Evolutionary conservation across 23 tunicate species (phyloP).

Genomic region (Styela clava): DNA sequence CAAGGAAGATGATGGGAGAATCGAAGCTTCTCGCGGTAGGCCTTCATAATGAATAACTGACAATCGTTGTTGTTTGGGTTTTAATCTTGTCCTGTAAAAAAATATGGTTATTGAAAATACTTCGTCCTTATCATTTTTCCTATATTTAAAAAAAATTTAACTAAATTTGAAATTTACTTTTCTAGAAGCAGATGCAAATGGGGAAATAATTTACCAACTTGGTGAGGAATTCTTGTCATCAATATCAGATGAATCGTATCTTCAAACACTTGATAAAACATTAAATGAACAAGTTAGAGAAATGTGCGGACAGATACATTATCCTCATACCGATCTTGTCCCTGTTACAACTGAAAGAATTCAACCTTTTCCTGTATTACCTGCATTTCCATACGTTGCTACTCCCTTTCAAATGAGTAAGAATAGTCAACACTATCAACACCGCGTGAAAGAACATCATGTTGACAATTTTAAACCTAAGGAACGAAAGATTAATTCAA

Average conservation of each 20-base stretch:
- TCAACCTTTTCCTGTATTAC: no score
- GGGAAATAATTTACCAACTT: neutral
- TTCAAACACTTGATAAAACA: neutral
- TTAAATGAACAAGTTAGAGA: no score
- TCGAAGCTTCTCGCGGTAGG: neutral
- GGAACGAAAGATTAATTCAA: neutral
- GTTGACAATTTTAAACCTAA: neutral
- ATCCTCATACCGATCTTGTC: no score
- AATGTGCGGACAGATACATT: no score
- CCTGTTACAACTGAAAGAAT: no score
- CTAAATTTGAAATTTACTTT: neutral
- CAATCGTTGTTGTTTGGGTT: neutral
- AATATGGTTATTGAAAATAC: no score
- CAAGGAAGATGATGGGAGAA: neutral
- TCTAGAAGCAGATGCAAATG: neutral
- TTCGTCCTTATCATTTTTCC: no score
- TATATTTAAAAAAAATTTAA: no score
- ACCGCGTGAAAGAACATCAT: no score
- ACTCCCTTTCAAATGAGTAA: no score
- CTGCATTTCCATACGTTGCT: no score
- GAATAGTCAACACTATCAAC: no score
- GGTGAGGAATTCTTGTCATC: neutral
- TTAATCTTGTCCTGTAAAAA: neutral
- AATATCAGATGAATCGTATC: slow-evolving; percentile 7
- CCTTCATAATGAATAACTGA: neutral